phyloP scores from a whole-genome alignment of 2,888 invertebrate species.

The Drosophila hawaiiensis region DNA sequence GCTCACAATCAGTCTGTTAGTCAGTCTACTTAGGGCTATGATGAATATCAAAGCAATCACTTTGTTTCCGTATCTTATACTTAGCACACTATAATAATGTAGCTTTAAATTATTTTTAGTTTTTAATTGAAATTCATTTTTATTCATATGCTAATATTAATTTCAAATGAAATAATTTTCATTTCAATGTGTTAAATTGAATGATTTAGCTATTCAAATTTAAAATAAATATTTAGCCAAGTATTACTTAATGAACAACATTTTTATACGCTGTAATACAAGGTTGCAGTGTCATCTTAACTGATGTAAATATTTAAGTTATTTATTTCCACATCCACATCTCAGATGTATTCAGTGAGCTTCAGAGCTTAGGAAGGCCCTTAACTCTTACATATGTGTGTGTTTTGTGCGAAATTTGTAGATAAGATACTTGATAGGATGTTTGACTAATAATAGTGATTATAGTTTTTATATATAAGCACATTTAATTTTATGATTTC shows the following conservation, averaged over 20 bases:
- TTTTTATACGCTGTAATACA: not conserved
- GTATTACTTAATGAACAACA: not conserved
- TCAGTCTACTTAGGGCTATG: not conserved
- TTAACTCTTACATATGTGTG: not conserved
- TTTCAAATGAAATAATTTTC: not conserved
- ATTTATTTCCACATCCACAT: not conserved
- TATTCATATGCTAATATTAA: not conserved
- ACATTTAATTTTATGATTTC: constrained; percentile 23
- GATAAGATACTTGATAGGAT: constrained; percentile 48
- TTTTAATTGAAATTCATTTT: not conserved
- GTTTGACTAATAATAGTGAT: constrained; percentile 21
- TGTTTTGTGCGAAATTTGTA: not conserved
- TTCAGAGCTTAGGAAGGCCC: constrained; percentile 1
- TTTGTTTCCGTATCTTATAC: not conserved
- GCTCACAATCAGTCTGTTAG: not conserved
- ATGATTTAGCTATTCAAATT: not conserved
- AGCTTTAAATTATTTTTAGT: not conserved
- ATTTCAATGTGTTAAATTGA: too few relatives aligned
- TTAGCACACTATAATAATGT: not conserved
- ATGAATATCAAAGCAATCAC: not conserved
- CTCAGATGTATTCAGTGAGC: constrained; percentile 1
- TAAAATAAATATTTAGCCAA: not conserved
- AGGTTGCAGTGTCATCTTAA: not conserved
- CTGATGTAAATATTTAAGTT: not conserved
- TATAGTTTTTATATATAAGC: constrained; percentile 2